These are phyloP conservation scores for Artemisiospiza belli DNA, from an alignment of 2,113 vertebrate genomes.

Conservation along the genomic window DNA sequence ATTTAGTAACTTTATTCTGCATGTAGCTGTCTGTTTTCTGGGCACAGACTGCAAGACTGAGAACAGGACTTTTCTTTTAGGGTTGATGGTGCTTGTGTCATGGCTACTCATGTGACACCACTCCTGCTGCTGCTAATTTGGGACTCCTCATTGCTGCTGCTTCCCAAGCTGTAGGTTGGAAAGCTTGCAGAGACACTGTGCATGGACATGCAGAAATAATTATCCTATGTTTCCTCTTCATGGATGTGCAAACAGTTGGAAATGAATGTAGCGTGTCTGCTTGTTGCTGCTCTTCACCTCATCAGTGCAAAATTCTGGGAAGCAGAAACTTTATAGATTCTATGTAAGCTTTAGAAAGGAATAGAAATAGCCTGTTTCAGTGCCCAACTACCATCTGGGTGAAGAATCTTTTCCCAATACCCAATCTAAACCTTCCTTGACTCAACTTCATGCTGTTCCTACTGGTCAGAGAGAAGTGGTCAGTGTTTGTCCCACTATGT, in stretches of 20 bases:
- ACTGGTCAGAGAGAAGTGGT: neutral
- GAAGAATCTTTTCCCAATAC: neutral
- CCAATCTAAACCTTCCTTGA: neutral
- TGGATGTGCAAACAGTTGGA: neutral
- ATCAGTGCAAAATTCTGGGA: neutral
- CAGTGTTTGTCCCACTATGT: neutral
- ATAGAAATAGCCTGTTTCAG: neutral
- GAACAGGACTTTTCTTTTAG: neutral
- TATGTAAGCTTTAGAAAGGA: neutral
- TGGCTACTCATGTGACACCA: neutral
- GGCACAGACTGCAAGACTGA: neutral
- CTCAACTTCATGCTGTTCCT: neutral
- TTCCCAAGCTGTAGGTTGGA: neutral
- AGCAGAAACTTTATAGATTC: neutral
- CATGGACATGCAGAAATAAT: neutral
- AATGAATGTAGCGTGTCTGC: neutral
- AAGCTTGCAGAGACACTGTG: neutral
- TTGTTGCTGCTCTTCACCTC: neutral
- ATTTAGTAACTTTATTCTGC: neutral
- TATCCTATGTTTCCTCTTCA: neutral
- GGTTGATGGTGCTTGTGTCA: neutral
- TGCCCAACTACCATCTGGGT: neutral
- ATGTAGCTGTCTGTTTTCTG: neutral
- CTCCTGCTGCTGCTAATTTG: neutral
- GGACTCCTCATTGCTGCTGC: neutral